Conservation (phyloP, 2,797 vertebrate species). For the Acipenser oxyrinchus region DNA sequence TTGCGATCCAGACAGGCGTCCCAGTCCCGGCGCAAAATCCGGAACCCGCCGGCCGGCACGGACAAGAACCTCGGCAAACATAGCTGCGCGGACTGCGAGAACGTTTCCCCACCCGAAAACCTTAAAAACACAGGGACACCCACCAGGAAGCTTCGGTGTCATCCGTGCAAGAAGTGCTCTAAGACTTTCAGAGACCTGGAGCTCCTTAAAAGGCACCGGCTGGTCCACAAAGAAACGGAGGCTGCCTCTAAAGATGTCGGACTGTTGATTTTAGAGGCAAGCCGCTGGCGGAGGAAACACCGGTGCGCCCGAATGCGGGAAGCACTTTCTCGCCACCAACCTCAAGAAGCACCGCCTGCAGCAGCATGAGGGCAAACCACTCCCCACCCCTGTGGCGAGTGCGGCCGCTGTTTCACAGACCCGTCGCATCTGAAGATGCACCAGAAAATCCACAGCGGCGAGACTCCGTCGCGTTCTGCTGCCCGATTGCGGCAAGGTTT, state of each 20-base stretch:
- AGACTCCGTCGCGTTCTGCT: conserved; percentile 26
- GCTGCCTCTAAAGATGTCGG: no score
- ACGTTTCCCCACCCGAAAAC: background rate
- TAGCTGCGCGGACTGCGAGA: background rate
- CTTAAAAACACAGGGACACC: background rate
- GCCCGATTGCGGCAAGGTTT: background rate
- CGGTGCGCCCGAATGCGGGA: background rate
- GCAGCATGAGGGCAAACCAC: conserved; percentile 39
- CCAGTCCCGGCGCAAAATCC: no score
- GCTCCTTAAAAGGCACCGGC: background rate
- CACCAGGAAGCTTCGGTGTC: background rate
- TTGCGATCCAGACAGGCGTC: no score
- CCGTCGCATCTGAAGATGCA: conserved; percentile 44
- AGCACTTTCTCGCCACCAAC: background rate
- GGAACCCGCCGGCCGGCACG: no score
- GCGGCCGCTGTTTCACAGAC: conserved; percentile 39
- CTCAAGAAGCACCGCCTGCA: background rate
- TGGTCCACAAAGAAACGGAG: background rate
- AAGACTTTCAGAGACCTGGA: background rate
- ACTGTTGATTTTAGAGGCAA: no score
- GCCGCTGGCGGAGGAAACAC: background rate
- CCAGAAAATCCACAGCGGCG: conserved; percentile 28
- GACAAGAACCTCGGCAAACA: no score
- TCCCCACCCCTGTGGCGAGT: conserved; percentile 35
- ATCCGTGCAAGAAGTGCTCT: background rate